Evolutionary conservation across 2,113 vertebrate species (phyloP).

Genomic region (Xenopus tropicalis): DNA sequence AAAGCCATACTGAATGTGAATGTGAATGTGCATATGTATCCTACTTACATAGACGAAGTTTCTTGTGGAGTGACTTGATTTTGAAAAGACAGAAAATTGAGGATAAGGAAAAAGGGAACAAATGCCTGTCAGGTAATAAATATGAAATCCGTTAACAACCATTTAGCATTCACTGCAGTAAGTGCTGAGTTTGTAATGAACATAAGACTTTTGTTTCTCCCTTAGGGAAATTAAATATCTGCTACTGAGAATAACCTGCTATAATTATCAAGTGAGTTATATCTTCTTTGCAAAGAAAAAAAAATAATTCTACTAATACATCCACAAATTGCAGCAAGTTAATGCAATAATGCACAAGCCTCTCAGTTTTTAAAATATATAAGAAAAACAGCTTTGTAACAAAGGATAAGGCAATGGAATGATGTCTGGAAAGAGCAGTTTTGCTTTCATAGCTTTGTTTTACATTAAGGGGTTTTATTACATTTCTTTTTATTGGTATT

Average conservation of each 20-base stretch:
- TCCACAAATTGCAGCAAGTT: neutral
- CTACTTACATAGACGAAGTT: no score
- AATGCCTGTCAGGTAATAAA: constrained; percentile 22
- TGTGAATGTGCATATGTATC: no score
- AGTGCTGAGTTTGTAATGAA: constrained; percentile 21
- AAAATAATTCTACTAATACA: constrained; percentile 5
- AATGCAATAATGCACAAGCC: no score
- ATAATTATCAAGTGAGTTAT: constrained; percentile 19
- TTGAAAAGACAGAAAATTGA: neutral
- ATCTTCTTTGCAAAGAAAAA: constrained; percentile 10
- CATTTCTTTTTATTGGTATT: no score
- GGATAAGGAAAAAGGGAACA: neutral
- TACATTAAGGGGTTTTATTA: no score
- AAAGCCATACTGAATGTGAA: no score
- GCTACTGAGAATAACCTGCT: constrained; percentile 13
- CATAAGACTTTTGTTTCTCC: constrained; percentile 31
- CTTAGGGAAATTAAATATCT: constrained; percentile 26
- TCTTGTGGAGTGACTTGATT: no score
- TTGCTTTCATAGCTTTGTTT: no score
- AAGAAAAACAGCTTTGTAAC: no score
- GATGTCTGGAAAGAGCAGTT: no score
- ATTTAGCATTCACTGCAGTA: constrained; percentile 31
- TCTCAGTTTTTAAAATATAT: no score
- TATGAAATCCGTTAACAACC: constrained; percentile 10
- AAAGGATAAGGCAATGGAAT: no score